Conservation (phyloP, 2,888 invertebrate genomes). For the Chymomyza caudatula region DNA sequence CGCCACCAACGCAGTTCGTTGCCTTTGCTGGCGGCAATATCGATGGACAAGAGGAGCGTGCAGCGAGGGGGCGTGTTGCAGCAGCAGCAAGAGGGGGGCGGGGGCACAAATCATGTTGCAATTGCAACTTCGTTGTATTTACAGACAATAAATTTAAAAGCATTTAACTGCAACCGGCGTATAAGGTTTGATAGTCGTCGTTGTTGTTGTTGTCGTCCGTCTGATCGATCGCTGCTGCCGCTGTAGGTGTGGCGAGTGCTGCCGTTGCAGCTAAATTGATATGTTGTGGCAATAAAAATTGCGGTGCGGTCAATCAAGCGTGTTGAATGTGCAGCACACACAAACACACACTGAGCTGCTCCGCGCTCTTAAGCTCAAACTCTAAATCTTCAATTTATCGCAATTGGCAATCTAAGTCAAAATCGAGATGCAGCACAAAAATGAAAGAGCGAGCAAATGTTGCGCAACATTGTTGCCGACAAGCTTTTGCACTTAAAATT, state of each 20-base stretch:
- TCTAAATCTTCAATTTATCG: constrained; percentile 2
- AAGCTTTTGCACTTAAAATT: constrained; percentile 66
- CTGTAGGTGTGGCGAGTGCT: constrained; percentile 3
- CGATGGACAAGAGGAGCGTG: background rate
- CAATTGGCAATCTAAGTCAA: background rate
- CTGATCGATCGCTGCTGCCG: constrained; percentile 21
- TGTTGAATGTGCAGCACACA: constrained; percentile 34
- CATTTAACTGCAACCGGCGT: constrained; percentile 49
- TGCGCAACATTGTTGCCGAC: constrained; percentile 53
- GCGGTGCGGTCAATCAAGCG: constrained; percentile 58
- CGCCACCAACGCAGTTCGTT: constrained; percentile 59
- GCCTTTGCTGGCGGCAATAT: constrained; percentile 25
- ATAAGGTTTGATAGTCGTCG: constrained; percentile 27
- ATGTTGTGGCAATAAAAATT: constrained; percentile 66
- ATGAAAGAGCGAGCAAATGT: constrained; percentile 33
- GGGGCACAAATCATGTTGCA: constrained; percentile 44
- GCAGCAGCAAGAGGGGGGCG: constrained; percentile 14
- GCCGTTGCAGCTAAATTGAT: constrained; percentile 52
- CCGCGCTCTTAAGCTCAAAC: constrained; percentile 20
- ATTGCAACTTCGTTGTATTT: constrained; percentile 36
- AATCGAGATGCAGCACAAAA: constrained; percentile 34
- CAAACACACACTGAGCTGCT: background rate
- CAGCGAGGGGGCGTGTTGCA: constrained; percentile 13
- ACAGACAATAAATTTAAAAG: constrained; percentile 52
- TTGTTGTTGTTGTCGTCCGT: constrained; percentile 10